Evolutionary conservation across 2,797 vertebrate species (phyloP).

Genomic region (Ataeniobius toweri): DNA sequence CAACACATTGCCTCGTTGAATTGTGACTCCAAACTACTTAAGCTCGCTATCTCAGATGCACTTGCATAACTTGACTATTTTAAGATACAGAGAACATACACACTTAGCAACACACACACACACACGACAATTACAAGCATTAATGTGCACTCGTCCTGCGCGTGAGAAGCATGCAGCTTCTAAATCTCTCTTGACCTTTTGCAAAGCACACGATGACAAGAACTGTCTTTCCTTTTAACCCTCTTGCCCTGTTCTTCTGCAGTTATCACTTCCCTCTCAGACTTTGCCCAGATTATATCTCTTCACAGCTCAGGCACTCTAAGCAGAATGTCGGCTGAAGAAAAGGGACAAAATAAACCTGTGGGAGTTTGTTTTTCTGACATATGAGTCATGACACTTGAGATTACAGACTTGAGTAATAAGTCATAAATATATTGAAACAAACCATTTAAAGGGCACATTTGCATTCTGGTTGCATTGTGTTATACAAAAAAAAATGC

Average conservation of each 20-base stretch:
- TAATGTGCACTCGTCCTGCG: constrained; percentile 24
- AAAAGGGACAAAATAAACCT: constrained; percentile 38
- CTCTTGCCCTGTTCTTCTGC: constrained; percentile 71
- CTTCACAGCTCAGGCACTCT: constrained; percentile 64
- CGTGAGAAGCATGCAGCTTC: constrained; percentile 41
- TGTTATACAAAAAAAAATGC: constrained; percentile 28
- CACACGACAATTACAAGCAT: constrained; percentile 39
- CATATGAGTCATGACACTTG: constrained; percentile 58
- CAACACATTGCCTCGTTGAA: constrained; percentile 73
- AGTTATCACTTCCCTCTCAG: constrained; percentile 77
- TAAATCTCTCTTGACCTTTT: constrained; percentile 69
- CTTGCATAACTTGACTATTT: constrained; percentile 83
- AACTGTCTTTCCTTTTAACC: constrained; percentile 84
- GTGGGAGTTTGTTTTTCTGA: constrained; percentile 59
- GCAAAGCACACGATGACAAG: constrained; percentile 72
- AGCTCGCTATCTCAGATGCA: constrained; percentile 69
- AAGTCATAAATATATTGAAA: constrained; percentile 53
- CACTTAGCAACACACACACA: constrained; percentile 11
- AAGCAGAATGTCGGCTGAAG: constrained; percentile 46
- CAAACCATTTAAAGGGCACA: constrained; percentile 41
- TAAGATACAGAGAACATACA: constrained; percentile 69
- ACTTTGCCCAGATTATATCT: constrained; percentile 75
- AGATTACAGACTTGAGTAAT: constrained; percentile 50
- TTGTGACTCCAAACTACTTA: constrained; percentile 72
- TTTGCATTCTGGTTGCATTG: constrained; percentile 38